phyloP scores from a whole-genome alignment of 2,797 vertebrate genomes.

The Rhinatrema bivittatum region DNA sequence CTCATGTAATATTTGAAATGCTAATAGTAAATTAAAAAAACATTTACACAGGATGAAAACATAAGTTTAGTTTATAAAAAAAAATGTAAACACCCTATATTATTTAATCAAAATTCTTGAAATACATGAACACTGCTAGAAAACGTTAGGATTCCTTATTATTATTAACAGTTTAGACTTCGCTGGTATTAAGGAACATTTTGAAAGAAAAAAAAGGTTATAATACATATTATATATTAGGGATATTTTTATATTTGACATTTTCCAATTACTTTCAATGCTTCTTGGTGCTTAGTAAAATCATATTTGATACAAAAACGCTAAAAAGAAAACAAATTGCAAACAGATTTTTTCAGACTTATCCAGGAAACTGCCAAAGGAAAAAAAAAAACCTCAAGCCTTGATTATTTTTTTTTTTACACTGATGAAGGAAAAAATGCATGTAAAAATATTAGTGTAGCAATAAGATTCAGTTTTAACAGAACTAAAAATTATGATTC shows the following conservation, averaged over 20 bases:
- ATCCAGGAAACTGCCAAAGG: too few relatives aligned
- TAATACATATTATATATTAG: neutral
- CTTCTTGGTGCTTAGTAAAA: too few relatives aligned
- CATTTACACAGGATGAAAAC: too few relatives aligned
- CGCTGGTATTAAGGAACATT: neutral
- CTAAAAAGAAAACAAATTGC: neutral
- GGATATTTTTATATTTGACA: neutral
- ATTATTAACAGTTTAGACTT: slow-evolving; percentile 8
- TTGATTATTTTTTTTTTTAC: too few relatives aligned
- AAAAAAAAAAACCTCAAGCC: too few relatives aligned
- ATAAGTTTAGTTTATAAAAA: slow-evolving; percentile 10
- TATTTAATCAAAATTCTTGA: neutral
- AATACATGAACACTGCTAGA: slow-evolving; percentile 3
- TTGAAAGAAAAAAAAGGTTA: neutral
- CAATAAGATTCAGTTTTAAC: slow-evolving; percentile 16
- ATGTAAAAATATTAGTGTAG: slow-evolving; percentile 21
- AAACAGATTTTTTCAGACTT: neutral
- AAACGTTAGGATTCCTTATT: slow-evolving; percentile 3
- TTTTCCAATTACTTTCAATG: neutral
- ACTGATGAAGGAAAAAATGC: slow-evolving; percentile 2
- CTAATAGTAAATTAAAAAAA: too few relatives aligned
- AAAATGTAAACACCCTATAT: neutral
- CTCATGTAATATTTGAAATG: too few relatives aligned
- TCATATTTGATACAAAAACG: neutral
- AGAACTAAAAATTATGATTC: slow-evolving; percentile 15